Conservation (phyloP, 2,797 vertebrate species). For the Takifugu ocellatus region DNA sequence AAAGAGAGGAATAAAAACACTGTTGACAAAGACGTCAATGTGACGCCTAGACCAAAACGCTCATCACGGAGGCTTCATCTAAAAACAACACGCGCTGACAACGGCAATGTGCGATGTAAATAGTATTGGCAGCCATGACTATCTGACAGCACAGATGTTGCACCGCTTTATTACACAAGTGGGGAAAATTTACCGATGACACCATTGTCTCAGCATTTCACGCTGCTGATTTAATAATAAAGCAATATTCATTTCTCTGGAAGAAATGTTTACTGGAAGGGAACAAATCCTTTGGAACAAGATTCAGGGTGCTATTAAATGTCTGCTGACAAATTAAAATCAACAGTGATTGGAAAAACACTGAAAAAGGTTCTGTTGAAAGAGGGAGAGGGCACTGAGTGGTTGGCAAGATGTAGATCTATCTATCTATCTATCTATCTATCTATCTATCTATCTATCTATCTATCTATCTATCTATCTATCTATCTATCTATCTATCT, state of each 20-base stretch:
- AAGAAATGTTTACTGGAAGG: slow-evolving; percentile 31
- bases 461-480: too few species aligned
- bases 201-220: slow-evolving; percentile 52
- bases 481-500: too few species aligned
- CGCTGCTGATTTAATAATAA: slow-evolving; percentile 54
- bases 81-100: slow-evolving; percentile 18
- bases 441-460: too few species aligned
- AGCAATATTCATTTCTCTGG: slow-evolving; percentile 25
- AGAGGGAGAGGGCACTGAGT: too few species aligned
- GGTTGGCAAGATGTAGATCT: too few species aligned
- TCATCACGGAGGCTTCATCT: slow-evolving; percentile 52
- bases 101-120: slow-evolving; percentile 50
- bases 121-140: slow-evolving; percentile 62
- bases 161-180: slow-evolving; percentile 37
- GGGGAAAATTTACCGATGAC: slow-evolving; percentile 35
- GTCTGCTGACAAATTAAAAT: slow-evolving; percentile 12
- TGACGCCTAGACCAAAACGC: slow-evolving; percentile 40
- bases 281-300: slow-evolving; percentile 16
- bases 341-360: not conserved
- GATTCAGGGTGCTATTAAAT: slow-evolving; percentile 17
- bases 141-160: slow-evolving; percentile 60
- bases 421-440: too few species aligned
- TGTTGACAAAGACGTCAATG: slow-evolving; percentile 45
- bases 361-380: too few species aligned
- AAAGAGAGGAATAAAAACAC: slow-evolving; percentile 21